These are phyloP conservation scores for Neoaliturus tenellus DNA, from an alignment of 2,888 invertebrate genomes.

Conservation along the genomic window DNA sequence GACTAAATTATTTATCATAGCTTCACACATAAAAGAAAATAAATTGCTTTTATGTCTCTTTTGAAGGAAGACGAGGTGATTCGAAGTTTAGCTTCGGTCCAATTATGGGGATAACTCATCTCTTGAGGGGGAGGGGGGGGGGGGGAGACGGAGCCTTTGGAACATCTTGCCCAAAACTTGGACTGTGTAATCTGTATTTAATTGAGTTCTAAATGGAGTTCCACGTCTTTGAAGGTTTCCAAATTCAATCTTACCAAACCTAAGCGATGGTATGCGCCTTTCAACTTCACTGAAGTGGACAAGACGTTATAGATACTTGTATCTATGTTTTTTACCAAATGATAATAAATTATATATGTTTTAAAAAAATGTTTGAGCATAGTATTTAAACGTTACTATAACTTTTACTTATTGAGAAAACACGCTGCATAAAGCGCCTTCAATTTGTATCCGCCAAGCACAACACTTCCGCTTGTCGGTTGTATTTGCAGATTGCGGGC, in stretches of 20 bases:
- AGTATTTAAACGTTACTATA: too few species aligned
- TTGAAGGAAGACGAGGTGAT: too few species aligned
- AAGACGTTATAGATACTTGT: not conserved
- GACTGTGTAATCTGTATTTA: conserved; percentile 17
- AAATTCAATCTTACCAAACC: not conserved
- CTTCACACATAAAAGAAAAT: too few species aligned
- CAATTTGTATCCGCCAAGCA: too few species aligned
- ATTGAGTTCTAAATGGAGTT: conserved; percentile 19
- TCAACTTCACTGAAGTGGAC: not conserved
- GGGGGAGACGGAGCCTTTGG: not conserved
- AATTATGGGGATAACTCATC: conserved; percentile 1
- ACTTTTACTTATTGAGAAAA: too few species aligned
- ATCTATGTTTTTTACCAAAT: not conserved
- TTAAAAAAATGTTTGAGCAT: too few species aligned
- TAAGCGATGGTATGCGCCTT: not conserved
- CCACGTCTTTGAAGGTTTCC: conserved; percentile 2
- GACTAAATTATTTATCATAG: too few species aligned
- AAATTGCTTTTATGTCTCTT: too few species aligned
- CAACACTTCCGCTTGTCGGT: too few species aligned
- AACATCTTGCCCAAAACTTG: conserved; percentile 5
- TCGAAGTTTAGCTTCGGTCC: not conserved
- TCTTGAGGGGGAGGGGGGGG: not conserved
- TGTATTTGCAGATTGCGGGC: too few species aligned
- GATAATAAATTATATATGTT: not conserved
- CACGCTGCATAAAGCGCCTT: too few species aligned